Evolutionary conservation across 2,888 invertebrate species (phyloP), one percentile per base, ranked within the genome.

Genomic region (Drosophila incognita): DNA sequence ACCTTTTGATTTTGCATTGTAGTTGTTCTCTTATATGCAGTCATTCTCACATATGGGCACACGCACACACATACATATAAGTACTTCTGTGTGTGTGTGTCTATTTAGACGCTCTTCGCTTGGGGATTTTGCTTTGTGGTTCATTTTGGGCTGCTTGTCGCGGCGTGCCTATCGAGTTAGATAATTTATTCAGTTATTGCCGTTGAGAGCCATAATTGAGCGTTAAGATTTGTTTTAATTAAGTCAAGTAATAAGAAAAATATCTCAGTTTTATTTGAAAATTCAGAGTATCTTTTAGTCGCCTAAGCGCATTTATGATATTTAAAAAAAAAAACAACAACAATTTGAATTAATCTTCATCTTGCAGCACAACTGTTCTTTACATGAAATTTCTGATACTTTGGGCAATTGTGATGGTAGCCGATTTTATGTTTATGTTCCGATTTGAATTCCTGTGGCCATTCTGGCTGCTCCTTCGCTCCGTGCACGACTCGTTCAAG

Each of bases 361-460:
- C 88, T 87, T 92, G 74, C 96, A 96, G 90, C 96, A 99, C 98
- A 94, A 97, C 98, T 91, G 95, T 99, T 93, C 95, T 98, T 93
- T 99, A 99, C 95, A 94, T 98, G 94, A 98, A 98, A 95, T 98
- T 99, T 94, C 95, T 99, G 92, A 94, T 98, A 94, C 95, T 99
- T 94, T 99, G 99, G 99, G 97, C 96, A 87, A 95, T 98, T 93
- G 97, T 99, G 90, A 96, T 99, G 93, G 94, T 98, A 94, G 98
- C 98, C 84, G 99, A 99, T 94, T 98, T 98, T 94, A 96, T 99
- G 94, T 94, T 99, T 94, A 99, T 99, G 94, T 99, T 99, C 94
- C 97, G 99, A 91, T 98, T 99, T 94, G 99, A 99, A 95, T 98
- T 99, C 94, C 95, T 99, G 92, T 99, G 99, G 98, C 99, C 99